These are phyloP conservation scores for Agrypnus murinus DNA, from an alignment of 2,888 invertebrate genomes.

Conservation along the genomic window DNA sequence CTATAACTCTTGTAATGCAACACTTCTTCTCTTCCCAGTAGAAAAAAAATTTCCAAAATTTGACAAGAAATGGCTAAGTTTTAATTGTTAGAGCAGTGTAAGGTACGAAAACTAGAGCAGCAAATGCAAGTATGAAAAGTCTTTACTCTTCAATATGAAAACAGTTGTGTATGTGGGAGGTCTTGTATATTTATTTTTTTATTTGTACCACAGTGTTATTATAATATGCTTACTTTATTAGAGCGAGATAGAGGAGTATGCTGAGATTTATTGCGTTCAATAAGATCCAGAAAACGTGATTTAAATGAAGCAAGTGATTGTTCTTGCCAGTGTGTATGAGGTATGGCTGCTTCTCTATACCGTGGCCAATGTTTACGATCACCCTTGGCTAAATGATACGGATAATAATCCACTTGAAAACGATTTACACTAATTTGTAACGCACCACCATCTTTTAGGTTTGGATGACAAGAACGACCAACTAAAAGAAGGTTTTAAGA, in stretches of 20 bases:
- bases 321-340: conserved; percentile 90
- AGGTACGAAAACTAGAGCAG: no score
- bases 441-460: conserved; percentile 92
- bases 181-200: no score
- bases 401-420: conserved; percentile 95
- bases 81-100: no score
- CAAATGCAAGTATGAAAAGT: no score
- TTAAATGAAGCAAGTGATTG: conserved; percentile 88
- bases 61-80: no score
- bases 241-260: conserved; percentile 72
- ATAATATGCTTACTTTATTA: conserved; percentile 57
- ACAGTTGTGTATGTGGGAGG: no score
- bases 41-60: no score
- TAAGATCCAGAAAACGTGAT: conserved; percentile 82
- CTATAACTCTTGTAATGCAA: no score
- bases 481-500: conserved; percentile 74
- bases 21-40: no score
- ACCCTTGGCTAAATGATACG: conserved; percentile 94
- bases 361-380: conserved; percentile 94
- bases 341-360: conserved; percentile 85
- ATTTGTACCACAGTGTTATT: no score
- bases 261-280: conserved; percentile 77
- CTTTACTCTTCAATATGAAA: no score
- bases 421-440: conserved; percentile 92
- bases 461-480: conserved; percentile 89